Conservation (phyloP, 2,113 vertebrate species). For the Otolemur garnettii region DNA sequence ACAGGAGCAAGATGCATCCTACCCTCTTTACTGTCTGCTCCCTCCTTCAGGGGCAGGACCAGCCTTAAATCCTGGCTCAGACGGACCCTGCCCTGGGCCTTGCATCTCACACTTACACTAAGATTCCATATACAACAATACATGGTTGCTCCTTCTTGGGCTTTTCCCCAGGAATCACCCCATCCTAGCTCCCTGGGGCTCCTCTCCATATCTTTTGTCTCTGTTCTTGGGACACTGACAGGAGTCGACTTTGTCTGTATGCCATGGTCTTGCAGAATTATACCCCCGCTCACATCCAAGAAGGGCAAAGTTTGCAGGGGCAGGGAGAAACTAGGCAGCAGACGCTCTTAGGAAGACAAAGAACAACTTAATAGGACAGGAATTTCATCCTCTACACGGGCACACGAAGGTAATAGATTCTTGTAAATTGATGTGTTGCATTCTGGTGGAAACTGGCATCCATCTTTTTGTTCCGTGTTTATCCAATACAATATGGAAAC, state of each 20-base stretch:
- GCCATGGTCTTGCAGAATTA: fast-evolving
- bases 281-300: not conserved
- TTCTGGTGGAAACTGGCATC: not conserved
- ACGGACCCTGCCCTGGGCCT: not conserved
- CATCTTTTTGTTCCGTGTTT: not conserved
- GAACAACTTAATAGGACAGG: too few relatives aligned
- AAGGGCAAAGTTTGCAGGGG: not conserved
- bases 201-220: not conserved
- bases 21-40: too few relatives aligned
- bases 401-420: fast-evolving
- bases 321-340: not conserved
- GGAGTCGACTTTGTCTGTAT: not conserved
- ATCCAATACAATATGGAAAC: not conserved
- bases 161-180: not conserved
- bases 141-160: not conserved
- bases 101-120: not conserved
- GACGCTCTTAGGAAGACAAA: not conserved
- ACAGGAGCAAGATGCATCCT: too few relatives aligned
- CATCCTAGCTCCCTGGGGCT: not conserved
- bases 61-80: not conserved
- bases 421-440: fast-evolving
- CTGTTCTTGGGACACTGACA: not conserved
- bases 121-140: not conserved
- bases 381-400: not conserved
- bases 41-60: fast-evolving